Conservation (phyloP, 1,140 invertebrate species). For the Hyphantria cunea region DNA sequence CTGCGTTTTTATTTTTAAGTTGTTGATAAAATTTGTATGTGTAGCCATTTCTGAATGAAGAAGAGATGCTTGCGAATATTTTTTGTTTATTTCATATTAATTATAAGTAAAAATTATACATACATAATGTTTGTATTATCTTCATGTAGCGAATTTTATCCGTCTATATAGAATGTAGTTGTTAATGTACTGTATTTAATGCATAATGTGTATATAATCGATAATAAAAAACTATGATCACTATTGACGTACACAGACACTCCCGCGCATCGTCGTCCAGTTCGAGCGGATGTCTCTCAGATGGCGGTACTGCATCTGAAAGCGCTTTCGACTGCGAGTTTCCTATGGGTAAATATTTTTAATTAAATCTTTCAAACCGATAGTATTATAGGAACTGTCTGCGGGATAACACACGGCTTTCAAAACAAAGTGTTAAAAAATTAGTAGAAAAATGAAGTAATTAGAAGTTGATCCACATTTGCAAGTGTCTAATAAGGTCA, state of each 20-base stretch:
- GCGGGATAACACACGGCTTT: no score
- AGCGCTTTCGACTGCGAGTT: slow-evolving; percentile 91
- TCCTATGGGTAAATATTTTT: slow-evolving; percentile 82
- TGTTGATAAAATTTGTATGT: no score
- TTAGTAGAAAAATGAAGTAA: no score
- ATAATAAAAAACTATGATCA: slow-evolving; percentile 6
- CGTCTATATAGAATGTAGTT: not conserved
- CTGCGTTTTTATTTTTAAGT: no score
- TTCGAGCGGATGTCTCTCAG: slow-evolving; percentile 90
- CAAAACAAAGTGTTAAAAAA: no score
- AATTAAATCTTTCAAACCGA: not conserved
- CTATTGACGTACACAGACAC: slow-evolving; percentile 55
- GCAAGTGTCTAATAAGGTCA: no score
- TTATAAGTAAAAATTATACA: not conserved
- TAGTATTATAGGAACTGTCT: no score
- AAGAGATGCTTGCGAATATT: not conserved
- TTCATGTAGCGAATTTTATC: not conserved
- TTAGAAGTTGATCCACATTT: no score
- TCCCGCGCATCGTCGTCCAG: slow-evolving; percentile 90
- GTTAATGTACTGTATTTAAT: not conserved
- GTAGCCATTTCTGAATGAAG: no score
- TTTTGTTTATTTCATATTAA: not conserved
- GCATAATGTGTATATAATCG: not conserved
- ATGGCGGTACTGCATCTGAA: slow-evolving; percentile 87
- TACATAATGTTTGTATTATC: not conserved